These are phyloP conservation scores for Sciurus vulgaris DNA, from an alignment of 2,797 vertebrate species.

Conservation along the genomic window DNA sequence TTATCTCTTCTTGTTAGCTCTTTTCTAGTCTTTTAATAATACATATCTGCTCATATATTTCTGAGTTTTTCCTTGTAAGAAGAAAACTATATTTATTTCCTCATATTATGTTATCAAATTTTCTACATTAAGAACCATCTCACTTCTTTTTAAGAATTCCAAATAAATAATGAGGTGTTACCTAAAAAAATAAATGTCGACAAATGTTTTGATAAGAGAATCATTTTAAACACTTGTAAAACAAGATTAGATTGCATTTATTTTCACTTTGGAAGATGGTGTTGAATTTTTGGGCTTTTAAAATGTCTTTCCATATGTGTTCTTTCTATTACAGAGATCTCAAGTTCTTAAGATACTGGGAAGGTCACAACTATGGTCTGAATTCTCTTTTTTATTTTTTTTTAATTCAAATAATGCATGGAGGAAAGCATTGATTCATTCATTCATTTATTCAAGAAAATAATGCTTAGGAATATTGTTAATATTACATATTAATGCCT, in stretches of 20 bases:
- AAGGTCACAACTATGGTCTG: neutral
- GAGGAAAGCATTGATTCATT: neutral
- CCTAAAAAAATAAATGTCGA: neutral
- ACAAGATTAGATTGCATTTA: neutral
- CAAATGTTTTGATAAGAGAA: neutral
- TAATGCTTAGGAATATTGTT: neutral
- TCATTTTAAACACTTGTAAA: neutral
- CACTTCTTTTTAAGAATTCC: neutral
- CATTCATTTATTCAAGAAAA: neutral
- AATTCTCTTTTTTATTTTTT: neutral
- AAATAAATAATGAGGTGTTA: neutral
- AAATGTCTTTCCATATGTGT: neutral
- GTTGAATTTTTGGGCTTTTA: neutral
- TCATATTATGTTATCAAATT: neutral
- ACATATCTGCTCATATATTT: neutral
- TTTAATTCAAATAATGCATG: neutral
- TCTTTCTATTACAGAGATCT: neutral
- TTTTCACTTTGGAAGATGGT: neutral
- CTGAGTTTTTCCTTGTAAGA: neutral
- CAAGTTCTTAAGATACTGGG: neutral
- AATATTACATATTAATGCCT: neutral
- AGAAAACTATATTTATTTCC: neutral
- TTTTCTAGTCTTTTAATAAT: neutral
- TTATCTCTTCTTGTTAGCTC: neutral
- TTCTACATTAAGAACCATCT: slow-evolving; percentile 23